phyloP scores from a whole-genome alignment of 2,113 vertebrate genomes.

The Empidonax alnorum region DNA sequence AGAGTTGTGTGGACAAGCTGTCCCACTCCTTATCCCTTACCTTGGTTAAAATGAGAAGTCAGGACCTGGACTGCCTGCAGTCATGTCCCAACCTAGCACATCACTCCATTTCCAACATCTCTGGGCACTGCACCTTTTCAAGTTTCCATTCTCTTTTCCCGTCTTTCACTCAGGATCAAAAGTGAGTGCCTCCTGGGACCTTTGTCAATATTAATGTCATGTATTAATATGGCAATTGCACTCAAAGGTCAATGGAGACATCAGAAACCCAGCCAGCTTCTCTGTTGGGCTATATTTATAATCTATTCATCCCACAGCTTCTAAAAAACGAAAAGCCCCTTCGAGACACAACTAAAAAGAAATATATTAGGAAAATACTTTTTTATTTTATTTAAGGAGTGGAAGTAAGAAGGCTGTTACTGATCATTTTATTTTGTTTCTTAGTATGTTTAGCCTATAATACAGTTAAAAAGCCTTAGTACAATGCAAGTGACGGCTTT shows the following conservation, averaged over 20 bases:
- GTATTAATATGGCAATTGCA: not conserved
- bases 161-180: not conserved
- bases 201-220: constrained; percentile 12
- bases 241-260: not conserved
- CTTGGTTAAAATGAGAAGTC: not conserved
- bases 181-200: not conserved
- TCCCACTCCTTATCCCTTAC: not conserved
- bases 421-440: not conserved
- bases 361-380: not conserved
- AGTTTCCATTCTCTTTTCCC: not conserved
- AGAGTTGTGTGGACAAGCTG: not conserved
- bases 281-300: not conserved
- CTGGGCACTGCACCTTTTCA: not conserved
- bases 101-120: not conserved
- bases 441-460: not conserved
- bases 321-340: not conserved
- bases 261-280: not conserved
- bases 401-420: not conserved
- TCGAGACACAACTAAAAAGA: not conserved
- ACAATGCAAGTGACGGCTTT: not conserved
- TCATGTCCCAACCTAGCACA: not conserved
- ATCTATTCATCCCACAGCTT: not conserved
- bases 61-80: not conserved
- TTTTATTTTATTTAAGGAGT: not conserved
- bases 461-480: not conserved